Percentiles rank a stretch among this genome's conserved stretches.
phyloP scores from a whole-genome alignment of 2,888 invertebrate genomes.

The Caenorhabditis virilis region DNA sequence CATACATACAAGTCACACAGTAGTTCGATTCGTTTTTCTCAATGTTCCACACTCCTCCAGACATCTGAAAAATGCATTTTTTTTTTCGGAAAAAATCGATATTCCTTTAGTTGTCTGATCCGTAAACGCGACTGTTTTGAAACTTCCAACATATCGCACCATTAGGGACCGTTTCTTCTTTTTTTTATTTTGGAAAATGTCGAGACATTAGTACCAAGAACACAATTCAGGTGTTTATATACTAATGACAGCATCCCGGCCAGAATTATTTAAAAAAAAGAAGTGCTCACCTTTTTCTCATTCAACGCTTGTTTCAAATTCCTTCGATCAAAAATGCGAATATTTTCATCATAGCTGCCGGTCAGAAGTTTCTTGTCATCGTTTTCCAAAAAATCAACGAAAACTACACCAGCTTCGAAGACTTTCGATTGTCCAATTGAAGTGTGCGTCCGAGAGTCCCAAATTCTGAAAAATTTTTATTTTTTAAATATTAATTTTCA shows the following conservation, averaged over 20 bases:
- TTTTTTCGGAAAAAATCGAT: no score
- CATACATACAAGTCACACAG: constrained; percentile 46
- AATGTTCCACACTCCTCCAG: constrained; percentile 49
- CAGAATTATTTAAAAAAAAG: neutral
- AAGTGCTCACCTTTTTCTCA: constrained; percentile 26
- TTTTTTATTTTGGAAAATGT: constrained; percentile 4
- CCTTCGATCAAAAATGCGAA: constrained; percentile 40
- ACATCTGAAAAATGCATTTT: constrained; percentile 24
- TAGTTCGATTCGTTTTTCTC: constrained; percentile 12
- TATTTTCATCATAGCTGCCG: constrained; percentile 44
- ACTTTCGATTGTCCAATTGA: constrained; percentile 16
- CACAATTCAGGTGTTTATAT: neutral
- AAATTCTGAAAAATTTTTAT: constrained; percentile 14
- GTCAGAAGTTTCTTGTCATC: constrained; percentile 33
- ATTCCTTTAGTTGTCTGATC: no score
- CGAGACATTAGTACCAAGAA: neutral
- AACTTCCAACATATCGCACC: constrained; percentile 2
- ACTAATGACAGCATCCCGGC: neutral
- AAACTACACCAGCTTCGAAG: constrained; percentile 48
- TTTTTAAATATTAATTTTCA: neutral
- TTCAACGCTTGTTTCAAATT: constrained; percentile 22
- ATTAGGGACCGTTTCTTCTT: neutral
- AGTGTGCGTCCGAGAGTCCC: constrained; percentile 33
- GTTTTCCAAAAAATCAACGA: constrained; percentile 21
- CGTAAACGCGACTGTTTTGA: neutral